Conservation (phyloP, 2,797 vertebrate genomes). For the Danionella dracula region DNA sequence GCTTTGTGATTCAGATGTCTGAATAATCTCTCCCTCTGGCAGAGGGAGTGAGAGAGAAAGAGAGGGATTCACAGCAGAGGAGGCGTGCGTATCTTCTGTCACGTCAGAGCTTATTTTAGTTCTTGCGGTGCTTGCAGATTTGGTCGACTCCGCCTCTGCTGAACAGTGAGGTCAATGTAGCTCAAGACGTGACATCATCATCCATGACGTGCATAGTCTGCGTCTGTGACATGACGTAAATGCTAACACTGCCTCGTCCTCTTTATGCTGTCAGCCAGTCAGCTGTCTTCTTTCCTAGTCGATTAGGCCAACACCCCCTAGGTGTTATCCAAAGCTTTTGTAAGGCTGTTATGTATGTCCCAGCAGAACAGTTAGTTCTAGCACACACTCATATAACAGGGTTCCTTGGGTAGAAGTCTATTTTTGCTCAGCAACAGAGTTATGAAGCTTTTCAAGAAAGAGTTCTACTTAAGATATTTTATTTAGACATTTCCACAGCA, state of each 20-base stretch:
- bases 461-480: not conserved
- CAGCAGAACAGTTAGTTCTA: constrained; percentile 32
- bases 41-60: not conserved
- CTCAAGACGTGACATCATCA: constrained; percentile 33
- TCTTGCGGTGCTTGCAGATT: constrained; percentile 8
- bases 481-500: not conserved
- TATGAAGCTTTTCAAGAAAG: not conserved
- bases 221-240: constrained; percentile 37
- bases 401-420: constrained; percentile 8
- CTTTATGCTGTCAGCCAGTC: constrained; percentile 15
- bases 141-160: constrained; percentile 21
- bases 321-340: constrained; percentile 37
- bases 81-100: not conserved
- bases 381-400: not conserved
- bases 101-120: constrained; percentile 23
- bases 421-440: constrained; percentile 28
- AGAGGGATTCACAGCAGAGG: not conserved
- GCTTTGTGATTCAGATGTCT: constrained; percentile 53
- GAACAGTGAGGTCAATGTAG: constrained; percentile 8
- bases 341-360: constrained; percentile 37
- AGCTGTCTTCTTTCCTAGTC: constrained; percentile 1
- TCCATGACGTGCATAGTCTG: constrained; percentile 32
- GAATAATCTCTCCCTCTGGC: constrained; percentile 36
- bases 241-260: not conserved
- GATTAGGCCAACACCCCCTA: constrained; percentile 29